Base-by-base conservation (phyloP, 1,140 invertebrate species). In the Drosophila persimilis region DNA sequence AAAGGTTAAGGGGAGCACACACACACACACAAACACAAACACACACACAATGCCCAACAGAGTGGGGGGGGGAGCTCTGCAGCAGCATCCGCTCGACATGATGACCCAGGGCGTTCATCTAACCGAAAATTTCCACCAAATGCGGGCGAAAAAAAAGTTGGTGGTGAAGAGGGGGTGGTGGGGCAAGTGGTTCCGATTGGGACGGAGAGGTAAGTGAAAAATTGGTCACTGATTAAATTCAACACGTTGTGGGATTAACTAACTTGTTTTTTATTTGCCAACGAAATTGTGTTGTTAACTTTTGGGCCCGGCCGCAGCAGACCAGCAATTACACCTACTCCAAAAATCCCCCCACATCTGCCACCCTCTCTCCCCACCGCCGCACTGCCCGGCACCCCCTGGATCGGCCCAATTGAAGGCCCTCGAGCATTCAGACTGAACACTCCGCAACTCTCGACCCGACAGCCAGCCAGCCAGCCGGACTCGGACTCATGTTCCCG, bases 181-280 rank as follows among this genome's bases (percentile, higher is more conserved):
- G 51, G 43, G 51, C 31, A 35, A 54, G 43, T 65, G 51, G 24
- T 29, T 5, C n/a, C 17, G 24, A 51, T 44, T 44, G 45, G 13
- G 45, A 7, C 8, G 13, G 55, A 35, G 60, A 53, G 77, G 75
- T 64, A 73, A 86, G 78, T 86, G 83, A 88, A 86, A 86, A 86
- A 86, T 81, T 88, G 83, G 83, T 74, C 83, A 86, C 83, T 86
- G 83, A 86, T 86, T 86, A 86, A 86, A 86, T 86, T 88, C 83
- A 86, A 86, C 83, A 86, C 83, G 83, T 88, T 86, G 83, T 81
- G 78, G 83, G 83, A 86, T 88, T 86, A 88, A 86, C 83, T 86
- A 86, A 86, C 83, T 86, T 86, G 83, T 88, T 88, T 86, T 88
- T 86, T 86, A 88, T 86, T 86, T 86, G 50, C 60, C 71, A 78